A percentile compares a stretch with the other conserved stretches of the same genome.
These are phyloP conservation scores for Salvelinus fontinalis DNA, from an alignment of 2,113 vertebrate genomes.

Conservation along the genomic window DNA sequence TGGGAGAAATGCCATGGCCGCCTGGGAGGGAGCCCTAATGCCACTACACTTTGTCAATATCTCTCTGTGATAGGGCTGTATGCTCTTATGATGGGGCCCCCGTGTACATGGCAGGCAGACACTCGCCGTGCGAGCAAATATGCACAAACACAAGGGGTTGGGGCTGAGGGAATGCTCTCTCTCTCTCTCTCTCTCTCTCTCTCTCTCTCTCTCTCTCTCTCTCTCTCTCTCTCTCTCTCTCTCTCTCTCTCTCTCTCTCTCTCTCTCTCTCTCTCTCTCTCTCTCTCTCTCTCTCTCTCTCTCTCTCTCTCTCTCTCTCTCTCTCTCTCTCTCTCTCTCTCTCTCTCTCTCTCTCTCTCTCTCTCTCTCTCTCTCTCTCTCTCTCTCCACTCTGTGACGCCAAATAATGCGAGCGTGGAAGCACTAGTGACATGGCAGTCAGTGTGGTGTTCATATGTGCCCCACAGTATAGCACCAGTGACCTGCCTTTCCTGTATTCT, in stretches of 20 bases:
- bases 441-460: neutral
- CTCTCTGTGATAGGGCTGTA: constrained; percentile 37
- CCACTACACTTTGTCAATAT: constrained; percentile 59
- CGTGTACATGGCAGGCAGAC: constrained; percentile 42
- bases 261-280: too few relatives aligned
- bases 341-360: too few relatives aligned
- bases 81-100: constrained; percentile 16
- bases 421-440: neutral
- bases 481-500: neutral
- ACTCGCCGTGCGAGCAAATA: too few relatives aligned
- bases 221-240: neutral
- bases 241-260: too few relatives aligned
- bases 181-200: constrained; percentile 8
- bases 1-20: constrained; percentile 47
- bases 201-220: neutral
- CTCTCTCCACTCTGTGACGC: too few relatives aligned
- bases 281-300: constrained; percentile 14
- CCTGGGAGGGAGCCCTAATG: constrained; percentile 26
- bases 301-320: neutral
- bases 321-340: too few relatives aligned
- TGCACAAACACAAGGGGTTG: constrained; percentile 14
- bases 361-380: constrained; percentile 11
- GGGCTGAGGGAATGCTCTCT: constrained; percentile 43
- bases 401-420: neutral
- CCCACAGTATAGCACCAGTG: neutral